Evolutionary conservation across 2,797 vertebrate genomes (phyloP), one percentile per base, ranked within the genome.

Genomic region (Tamandua tetradactyla): DNA sequence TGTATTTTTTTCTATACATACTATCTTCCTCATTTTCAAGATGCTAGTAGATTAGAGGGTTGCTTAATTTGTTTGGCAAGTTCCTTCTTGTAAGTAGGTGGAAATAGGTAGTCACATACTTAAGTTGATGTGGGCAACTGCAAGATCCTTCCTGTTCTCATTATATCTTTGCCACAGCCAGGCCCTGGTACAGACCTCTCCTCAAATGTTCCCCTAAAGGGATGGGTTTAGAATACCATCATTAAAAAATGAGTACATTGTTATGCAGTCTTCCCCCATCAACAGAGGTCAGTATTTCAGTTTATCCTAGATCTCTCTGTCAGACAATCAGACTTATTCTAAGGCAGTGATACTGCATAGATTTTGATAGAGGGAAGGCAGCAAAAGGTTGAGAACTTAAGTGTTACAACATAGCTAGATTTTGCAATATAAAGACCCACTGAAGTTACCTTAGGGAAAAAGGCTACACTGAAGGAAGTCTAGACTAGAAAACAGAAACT

Each of bases 41-140:
- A 23, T 40, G n/a, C 27, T 91, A 3, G 32, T 81, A 35, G 44
- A 49, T 88, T 64, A 74, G 88, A 42, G 57, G 68, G 32, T 94
- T 97, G 84, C 91, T 95, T 82, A 55, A 87, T 85, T 49, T 79
- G 89, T 95, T 96, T 87, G 62, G 76, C 92, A 96, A 96, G 49
- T 96, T 95, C 94, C 96, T 96, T 82, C 78, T 76, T 86, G n/a
- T 80, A 66, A 88, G 47, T 44, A 69, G 68, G 64, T 94, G 86
- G 90, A 96, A 94, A 49, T 42, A 86, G 75, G n/a, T 23, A 27
- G 64, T 66, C 78, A 55, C 23, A 37, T 44, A 37, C 59, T 64
- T 81, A 55, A 74, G 55, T 3, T 80, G 57, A 55, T 83, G 83
- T 61, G 62, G 75, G 14, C 72, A 44, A 47, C 55, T 52, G 5